Percentiles rank a stretch among this genome's conserved stretches.
Evolutionary conservation across 2,888 invertebrate genomes (phyloP).

Genomic region (Magallana nippona): DNA sequence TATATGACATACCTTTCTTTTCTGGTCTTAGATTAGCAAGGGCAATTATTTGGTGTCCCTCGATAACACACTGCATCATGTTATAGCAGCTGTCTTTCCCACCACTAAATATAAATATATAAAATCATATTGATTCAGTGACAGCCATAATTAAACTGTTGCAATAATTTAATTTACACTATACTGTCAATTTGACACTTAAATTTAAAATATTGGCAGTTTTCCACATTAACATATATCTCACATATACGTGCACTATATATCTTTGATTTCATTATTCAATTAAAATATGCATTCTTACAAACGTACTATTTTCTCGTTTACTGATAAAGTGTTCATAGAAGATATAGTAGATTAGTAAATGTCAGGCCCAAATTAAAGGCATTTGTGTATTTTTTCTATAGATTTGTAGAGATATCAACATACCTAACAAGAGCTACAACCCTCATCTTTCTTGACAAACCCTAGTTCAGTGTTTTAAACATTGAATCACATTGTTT

Average conservation of each 20-base stretch:
- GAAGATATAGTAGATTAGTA: no score
- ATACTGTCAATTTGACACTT: no score
- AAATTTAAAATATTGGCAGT: no score
- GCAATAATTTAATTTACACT: no score
- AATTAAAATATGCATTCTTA: no score
- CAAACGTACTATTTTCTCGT: no score
- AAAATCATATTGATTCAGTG: background rate
- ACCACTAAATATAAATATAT: slow-evolving; percentile 85
- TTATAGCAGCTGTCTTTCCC: slow-evolving; percentile 99
- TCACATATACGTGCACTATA: no score
- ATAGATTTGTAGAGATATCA: background rate
- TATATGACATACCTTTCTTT: slow-evolving; percentile 84
- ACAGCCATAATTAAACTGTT: background rate
- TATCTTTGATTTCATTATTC: no score
- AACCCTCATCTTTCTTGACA: slow-evolving; percentile 37
- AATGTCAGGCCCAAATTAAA: background rate
- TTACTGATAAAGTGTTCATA: no score
- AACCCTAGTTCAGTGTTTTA: background rate
- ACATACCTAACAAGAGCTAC: slow-evolving; percentile 15
- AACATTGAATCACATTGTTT: background rate
- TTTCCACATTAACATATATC: no score
- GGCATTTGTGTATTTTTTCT: background rate
- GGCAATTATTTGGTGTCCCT: slow-evolving; percentile 96
- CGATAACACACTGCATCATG: slow-evolving; percentile 97
- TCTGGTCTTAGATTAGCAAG: slow-evolving; percentile 94